These are phyloP conservation scores for Neofelis nebulosa DNA, from an alignment of 2,113 vertebrate species.

Conservation along the genomic window DNA sequence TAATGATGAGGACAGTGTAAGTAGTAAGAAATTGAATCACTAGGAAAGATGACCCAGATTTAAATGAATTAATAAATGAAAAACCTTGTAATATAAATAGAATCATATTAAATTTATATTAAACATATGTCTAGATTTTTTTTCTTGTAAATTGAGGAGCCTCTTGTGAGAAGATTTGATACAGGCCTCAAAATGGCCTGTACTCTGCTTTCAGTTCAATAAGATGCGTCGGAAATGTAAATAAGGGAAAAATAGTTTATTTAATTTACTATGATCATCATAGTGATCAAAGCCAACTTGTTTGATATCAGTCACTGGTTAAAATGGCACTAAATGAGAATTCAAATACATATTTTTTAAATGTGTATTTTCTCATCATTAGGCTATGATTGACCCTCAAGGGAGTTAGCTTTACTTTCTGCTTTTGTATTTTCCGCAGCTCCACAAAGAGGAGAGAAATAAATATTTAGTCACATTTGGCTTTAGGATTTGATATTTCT, in stretches of 20 bases:
- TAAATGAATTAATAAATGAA: slow-evolving; percentile 50
- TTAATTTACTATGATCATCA: background rate
- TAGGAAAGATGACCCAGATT: slow-evolving; percentile 31
- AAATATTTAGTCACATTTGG: slow-evolving; percentile 13
- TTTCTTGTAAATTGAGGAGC: background rate
- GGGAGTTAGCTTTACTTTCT: slow-evolving; percentile 11
- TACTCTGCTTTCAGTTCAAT: background rate
- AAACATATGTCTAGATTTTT: background rate
- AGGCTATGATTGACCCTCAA: background rate
- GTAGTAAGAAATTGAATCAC: slow-evolving; percentile 28
- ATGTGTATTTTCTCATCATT: background rate
- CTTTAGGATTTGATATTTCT: slow-evolving; percentile 36
- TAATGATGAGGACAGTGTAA: background rate
- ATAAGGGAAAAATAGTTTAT: background rate
- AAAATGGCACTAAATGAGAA: slow-evolving; percentile 12
- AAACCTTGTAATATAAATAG: slow-evolving; percentile 23
- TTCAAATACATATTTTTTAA: background rate
- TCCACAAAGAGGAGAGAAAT: background rate
- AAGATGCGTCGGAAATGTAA: background rate
- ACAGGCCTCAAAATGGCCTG: background rate
- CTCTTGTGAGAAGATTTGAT: slow-evolving; percentile 4
- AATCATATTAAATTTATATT: slow-evolving; percentile 34
- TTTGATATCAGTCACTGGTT: slow-evolving; percentile 14
- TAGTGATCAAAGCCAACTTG: slow-evolving; percentile 38
- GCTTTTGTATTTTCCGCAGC: background rate